phyloP scores from a whole-genome alignment of 2,113 vertebrate species.

The Murina feae region DNA sequence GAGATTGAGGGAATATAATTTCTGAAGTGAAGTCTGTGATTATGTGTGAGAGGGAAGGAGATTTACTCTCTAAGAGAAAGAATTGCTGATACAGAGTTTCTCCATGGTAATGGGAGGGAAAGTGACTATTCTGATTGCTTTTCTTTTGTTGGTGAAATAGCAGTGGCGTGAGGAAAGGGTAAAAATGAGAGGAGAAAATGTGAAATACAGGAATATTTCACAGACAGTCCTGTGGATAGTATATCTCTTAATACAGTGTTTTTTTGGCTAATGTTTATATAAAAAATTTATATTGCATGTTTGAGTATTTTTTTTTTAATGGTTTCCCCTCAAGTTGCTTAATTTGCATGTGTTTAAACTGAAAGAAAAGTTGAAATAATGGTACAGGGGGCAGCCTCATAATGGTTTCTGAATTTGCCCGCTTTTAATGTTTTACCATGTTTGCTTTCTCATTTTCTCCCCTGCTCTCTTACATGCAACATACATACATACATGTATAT shows the following conservation, averaged over 20 bases:
- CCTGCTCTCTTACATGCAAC: background rate
- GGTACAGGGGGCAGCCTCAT: background rate
- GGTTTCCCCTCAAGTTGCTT: background rate
- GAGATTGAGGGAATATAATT: background rate
- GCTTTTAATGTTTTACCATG: background rate
- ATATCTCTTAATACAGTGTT: background rate
- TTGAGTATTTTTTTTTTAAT: background rate
- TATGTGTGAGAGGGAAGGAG: background rate
- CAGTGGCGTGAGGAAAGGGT: background rate
- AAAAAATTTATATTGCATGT: background rate
- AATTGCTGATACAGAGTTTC: background rate
- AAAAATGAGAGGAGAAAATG: background rate
- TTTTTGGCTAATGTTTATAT: background rate
- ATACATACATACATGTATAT: background rate
- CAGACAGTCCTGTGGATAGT: background rate
- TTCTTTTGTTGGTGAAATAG: background rate
- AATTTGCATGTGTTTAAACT: background rate
- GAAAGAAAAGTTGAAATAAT: background rate
- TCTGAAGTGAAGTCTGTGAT: background rate
- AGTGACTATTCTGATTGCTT: background rate
- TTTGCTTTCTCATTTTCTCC: background rate
- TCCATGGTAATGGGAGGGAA: fast-evolving
- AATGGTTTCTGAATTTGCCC: background rate
- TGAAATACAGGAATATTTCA: background rate
- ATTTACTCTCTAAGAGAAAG: background rate